Evolutionary conservation across 1,140 invertebrate genomes (phyloP), one percentile per base, ranked within the genome.

Genomic region (Papilio aristodemus): DNA sequence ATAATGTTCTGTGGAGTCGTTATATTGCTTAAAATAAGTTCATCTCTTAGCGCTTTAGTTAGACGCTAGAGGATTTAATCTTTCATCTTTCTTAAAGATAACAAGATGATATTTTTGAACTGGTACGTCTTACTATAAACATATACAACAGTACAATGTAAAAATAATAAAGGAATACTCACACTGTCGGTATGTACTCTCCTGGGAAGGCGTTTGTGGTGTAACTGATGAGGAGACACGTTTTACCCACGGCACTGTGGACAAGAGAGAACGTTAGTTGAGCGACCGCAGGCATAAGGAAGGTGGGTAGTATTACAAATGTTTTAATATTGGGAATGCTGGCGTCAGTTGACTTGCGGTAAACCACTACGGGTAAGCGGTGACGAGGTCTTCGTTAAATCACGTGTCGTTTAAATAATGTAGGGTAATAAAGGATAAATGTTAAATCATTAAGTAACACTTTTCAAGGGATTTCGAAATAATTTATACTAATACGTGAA

Each of bases 191-290:
- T 85, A 98, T 98, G 88, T 98, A 98, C 90, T 98, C 97, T 74
- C 97, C 97, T 66, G 98, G 98, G 92, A 99, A 99, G 75, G 97
- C 97, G 94, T 99, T 98, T 89, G 97, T 98, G 58, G 97, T 99
- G 90, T 98, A 99, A 92, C 97, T 98, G 93, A 99, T 98, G 78
- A 99, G 94, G 37, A 99, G 93, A 92, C 97, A 99, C 79, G 98
- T 99, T 94, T 99, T 99, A 97, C 98, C 98, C 79, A 98, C 97
- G 85, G 96, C 96, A 92, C 96, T 96, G 92, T 70, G 93, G 92
- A 92, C 84, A 91, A 92, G 91, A 91, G 85, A 80, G 64, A 71
- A 66, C 64, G 50, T 75, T 76, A 78, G 72, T 36, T 69, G 1
- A 60, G 10, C 27, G 10, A 60, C 58, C 27, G 10, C 36, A 38